A percentile compares a stretch with the other conserved stretches of the same genome.
phyloP scores from a whole-genome alignment of 2,797 vertebrate species.

The Brachymystax lenok region DNA sequence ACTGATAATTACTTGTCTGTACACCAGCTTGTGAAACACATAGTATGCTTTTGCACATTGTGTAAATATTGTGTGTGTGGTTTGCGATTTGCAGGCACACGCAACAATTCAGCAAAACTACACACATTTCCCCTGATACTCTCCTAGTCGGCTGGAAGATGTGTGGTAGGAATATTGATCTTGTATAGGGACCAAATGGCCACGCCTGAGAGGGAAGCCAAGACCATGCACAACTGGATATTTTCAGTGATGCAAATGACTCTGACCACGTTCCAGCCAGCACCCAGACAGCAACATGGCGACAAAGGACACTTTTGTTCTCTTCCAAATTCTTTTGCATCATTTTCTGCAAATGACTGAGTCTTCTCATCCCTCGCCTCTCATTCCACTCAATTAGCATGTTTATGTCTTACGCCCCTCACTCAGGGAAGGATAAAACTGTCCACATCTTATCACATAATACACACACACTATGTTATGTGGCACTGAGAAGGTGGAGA shows the following conservation, averaged over 20 bases:
- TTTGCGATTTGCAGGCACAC: too few species aligned
- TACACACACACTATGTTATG: constrained; percentile 16
- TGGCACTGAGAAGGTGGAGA: constrained; percentile 1
- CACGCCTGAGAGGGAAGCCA: constrained; percentile 12
- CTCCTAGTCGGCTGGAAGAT: not conserved
- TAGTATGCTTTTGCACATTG: too few species aligned
- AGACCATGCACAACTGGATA: not conserved
- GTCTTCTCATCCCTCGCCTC: constrained; percentile 67
- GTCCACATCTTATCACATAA: constrained; percentile 49
- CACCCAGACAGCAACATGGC: constrained; percentile 51
- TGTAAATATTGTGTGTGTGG: too few species aligned
- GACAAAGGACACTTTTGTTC: constrained; percentile 71
- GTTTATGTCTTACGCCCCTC: constrained; percentile 48
- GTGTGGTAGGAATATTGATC: constrained; percentile 1
- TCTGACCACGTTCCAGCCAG: constrained; percentile 41
- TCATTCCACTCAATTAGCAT: constrained; percentile 66
- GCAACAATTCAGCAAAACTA: too few species aligned
- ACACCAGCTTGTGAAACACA: not conserved
- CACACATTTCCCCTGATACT: too few species aligned
- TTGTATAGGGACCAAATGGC: constrained; percentile 22
- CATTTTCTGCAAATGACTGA: constrained; percentile 78
- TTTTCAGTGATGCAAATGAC: constrained; percentile 21
- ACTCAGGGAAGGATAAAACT: constrained; percentile 42
- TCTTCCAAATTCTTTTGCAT: constrained; percentile 71
- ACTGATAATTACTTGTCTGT: not conserved